Evolutionary conservation across 2,888 invertebrate genomes (phyloP), one percentile per base, ranked within the genome.

Genomic region (Synanthedon andrenaeformis): DNA sequence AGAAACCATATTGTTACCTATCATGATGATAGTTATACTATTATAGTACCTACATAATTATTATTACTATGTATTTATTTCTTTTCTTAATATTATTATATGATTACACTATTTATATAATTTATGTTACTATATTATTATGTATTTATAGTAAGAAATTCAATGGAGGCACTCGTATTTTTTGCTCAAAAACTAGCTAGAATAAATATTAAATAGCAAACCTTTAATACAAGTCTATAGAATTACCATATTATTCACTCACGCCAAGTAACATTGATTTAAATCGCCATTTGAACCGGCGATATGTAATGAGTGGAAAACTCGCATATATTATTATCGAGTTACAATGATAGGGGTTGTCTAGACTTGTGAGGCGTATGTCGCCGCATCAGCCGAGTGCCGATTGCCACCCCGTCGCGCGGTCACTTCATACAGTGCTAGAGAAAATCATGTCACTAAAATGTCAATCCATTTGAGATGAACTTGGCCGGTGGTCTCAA

Each of bases 281-380:
- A 45, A n/a, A 14, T 23, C 4, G 23, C 5, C 10, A n/a, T n/a
- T 45, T 45, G 3, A 45, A 14, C 3, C 45, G 14, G n/a, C 1
- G n/a, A 45, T 23, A 23, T 45, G 3, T 45, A n/a, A n/a, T 3
- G 6, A 45, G 6, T 45, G 4, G n/a, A 45, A 45, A 13, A n/a
- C n/a, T 45, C 42, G 2, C 14, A n/a, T n/a, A 14, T 45, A 8
- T 10, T 45, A 10, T 45, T 35, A 42, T 53, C 55, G 56, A 50
- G 49, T 54, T 53, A n/a, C 54, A 51, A 35, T 57, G 51, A 65
- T 66, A 61, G 14, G 58, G 58, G 57, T 19, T 51, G 49, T 73
- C 73, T 73, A 74, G 74, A 73, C 72, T 58, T 13, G 54, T 55
- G 61, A 58, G 35, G 35, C 64, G 67, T 57, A 68, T 66, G 58